These are phyloP conservation scores for Plumapathes pennacea DNA, from an alignment of 92 coral and sea anemone species.

Conservation along the genomic window DNA sequence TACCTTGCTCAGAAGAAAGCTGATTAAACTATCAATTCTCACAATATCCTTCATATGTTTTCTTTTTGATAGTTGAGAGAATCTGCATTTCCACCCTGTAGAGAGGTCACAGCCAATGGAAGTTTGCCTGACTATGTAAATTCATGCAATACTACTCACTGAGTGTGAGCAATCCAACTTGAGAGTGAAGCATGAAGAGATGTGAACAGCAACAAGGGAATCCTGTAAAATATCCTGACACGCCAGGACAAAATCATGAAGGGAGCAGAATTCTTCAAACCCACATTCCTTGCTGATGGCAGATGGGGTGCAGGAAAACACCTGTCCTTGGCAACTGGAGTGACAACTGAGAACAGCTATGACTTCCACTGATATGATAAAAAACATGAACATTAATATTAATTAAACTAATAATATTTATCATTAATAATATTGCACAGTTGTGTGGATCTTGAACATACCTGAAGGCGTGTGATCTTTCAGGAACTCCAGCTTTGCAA, in stretches of 20 bases:
- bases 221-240: constrained; percentile 75
- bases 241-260: constrained; percentile 81
- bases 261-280: constrained; percentile 94
- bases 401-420: background rate
- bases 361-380: constrained; percentile 66
- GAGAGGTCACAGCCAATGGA: too few relatives aligned
- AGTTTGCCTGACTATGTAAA: too few relatives aligned
- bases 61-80: too few relatives aligned
- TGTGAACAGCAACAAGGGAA: constrained; percentile 57
- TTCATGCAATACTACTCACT: constrained; percentile 27
- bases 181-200: constrained; percentile 93
- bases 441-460: constrained; percentile 5
- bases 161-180: constrained; percentile 93
- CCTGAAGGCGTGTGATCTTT: constrained; percentile 58
- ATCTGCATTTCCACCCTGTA: too few relatives aligned
- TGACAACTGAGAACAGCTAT: constrained; percentile 84
- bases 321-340: constrained; percentile 92
- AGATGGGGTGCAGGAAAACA: constrained; percentile 89
- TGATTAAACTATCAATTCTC: too few relatives aligned
- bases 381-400: constrained; percentile 2
- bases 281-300: constrained; percentile 66
- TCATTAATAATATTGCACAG: background rate
- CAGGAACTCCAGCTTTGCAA: constrained; percentile 75
- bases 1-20: too few relatives aligned
- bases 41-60: too few relatives aligned